Percentiles rank a stretch among this genome's conserved stretches.
phyloP scores from a whole-genome alignment of 2,888 invertebrate genomes.

The Agelastica alni region DNA sequence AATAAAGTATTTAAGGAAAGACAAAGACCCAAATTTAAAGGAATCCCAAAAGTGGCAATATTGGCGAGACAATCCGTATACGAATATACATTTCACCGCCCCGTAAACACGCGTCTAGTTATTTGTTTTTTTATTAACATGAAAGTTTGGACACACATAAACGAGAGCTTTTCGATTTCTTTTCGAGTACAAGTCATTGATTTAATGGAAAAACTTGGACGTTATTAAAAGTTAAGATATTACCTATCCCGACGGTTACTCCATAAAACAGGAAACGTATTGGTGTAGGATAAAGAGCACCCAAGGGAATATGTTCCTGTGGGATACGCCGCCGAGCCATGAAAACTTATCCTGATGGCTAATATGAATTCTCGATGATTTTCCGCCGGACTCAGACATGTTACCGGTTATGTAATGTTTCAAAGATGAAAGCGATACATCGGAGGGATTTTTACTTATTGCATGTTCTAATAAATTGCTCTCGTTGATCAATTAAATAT shows the following conservation, averaged over 20 bases:
- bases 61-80: conserved; percentile 18
- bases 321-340: conserved; percentile 14
- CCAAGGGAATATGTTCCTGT: conserved; percentile 14
- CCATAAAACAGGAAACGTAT: conserved; percentile 49
- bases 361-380: conserved; percentile 25
- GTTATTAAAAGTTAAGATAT: conserved; percentile 52
- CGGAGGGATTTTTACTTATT: neutral
- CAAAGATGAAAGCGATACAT: conserved; percentile 4
- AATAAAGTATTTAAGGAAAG: no score
- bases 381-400: conserved; percentile 10
- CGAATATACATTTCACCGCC: conserved; percentile 14
- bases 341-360: conserved; percentile 23
- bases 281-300: conserved; percentile 32
- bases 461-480: no score
- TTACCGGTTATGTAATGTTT: conserved; percentile 19
- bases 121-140: conserved; percentile 30
- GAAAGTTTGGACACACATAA: conserved; percentile 25
- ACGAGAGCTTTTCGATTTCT: conserved; percentile 32
- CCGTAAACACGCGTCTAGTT: conserved; percentile 36
- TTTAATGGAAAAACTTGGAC: conserved; percentile 54
- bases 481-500: no score
- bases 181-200: conserved; percentile 45
- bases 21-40: no score
- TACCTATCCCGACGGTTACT: conserved; percentile 45
- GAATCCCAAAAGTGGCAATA: no score